Conservation (phyloP, 1,140 invertebrate genomes). For the Drosophila paulistorum region DNA sequence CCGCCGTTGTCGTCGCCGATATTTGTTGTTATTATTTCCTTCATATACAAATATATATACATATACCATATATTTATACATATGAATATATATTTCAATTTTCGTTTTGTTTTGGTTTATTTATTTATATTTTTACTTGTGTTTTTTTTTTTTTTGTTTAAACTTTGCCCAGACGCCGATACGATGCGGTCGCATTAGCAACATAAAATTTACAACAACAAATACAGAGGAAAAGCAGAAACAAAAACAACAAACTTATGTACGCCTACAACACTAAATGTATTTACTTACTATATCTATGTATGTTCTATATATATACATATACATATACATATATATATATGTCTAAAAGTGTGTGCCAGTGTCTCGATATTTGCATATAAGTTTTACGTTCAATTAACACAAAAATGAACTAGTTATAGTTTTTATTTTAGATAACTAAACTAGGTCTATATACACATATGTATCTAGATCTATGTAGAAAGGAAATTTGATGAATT, state of each 20-base stretch:
- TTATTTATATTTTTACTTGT: constrained; percentile 17
- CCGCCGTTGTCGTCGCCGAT: constrained; percentile 27
- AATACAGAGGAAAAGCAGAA: constrained; percentile 30
- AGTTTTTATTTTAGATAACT: constrained; percentile 3
- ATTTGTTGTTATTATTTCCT: constrained; percentile 46
- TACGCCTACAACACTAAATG: constrained; percentile 25
- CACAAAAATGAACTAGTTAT: constrained; percentile 26
- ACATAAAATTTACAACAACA: constrained; percentile 31
- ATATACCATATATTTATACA: too few species aligned
- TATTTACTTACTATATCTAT: constrained; percentile 2
- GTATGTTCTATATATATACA: constrained; percentile 17
- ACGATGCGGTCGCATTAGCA: constrained; percentile 16
- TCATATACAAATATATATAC: background rate
- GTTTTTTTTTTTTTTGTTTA: constrained; percentile 29
- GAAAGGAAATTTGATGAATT: background rate
- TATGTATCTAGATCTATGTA: too few species aligned
- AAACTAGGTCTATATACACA: background rate
- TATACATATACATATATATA: background rate
- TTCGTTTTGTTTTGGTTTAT: constrained; percentile 23
- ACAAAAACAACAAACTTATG: background rate
- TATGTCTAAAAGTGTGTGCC: constrained; percentile 10
- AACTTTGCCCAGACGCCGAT: constrained; percentile 9
- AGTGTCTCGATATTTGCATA: constrained; percentile 37
- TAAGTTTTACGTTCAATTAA: constrained; percentile 45
- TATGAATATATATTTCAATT: background rate